Base-by-base conservation (phyloP, 92 coral and sea anemone genomes). In the Meandrina meandrites region DNA sequence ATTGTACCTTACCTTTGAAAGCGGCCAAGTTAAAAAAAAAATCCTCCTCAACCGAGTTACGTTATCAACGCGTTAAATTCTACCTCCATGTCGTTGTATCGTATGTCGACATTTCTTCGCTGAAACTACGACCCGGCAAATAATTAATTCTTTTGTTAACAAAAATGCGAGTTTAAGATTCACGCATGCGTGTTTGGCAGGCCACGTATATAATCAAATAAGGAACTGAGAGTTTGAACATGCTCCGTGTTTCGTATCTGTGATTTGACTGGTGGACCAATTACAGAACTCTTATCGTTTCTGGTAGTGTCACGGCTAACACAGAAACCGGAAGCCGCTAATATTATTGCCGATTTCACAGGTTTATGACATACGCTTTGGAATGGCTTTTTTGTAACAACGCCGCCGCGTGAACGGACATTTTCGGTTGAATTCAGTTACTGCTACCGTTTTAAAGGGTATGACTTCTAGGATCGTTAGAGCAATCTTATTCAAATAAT, bases 131-230 rank as follows among this genome's bases (percentile, higher is more conserved):
- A 90, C 86, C 90, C 83, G 87, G 84, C 69, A 81, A 92, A 91
- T 91, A 83, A 88, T 75, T 71, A 76, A 91, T 93, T 91, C 96
- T 90, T 94, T 94, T 94, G 95, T 94, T 90, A 88, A 76, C 67
- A 84, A 84, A 88, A 85, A 86, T 69, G 81, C 92, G 87, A 85
- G 42, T 84, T 58, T 28, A 73, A 15, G 24, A 53, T 85, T 76
- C n/a, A 87, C 93, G 93, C 98, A 93, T 91, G 98, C 90, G 98
- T 86, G 16, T 79, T 67, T 60, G 50, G 79, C 54, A 71, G 84
- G 98, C 98, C 98, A 94, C 98, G 98, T 94, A 89, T 89, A 60
- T 87, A 91, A 94, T 90, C 93, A 89, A 91, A 79, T 83, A 87
- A 75, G 93, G 85, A 90, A 93, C 93, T 89, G 70, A 90, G 83